Evolutionary conservation across 2,888 invertebrate species (phyloP), one percentile per base, ranked within the genome.

Genomic region (Rotaria magnacalcarata): DNA sequence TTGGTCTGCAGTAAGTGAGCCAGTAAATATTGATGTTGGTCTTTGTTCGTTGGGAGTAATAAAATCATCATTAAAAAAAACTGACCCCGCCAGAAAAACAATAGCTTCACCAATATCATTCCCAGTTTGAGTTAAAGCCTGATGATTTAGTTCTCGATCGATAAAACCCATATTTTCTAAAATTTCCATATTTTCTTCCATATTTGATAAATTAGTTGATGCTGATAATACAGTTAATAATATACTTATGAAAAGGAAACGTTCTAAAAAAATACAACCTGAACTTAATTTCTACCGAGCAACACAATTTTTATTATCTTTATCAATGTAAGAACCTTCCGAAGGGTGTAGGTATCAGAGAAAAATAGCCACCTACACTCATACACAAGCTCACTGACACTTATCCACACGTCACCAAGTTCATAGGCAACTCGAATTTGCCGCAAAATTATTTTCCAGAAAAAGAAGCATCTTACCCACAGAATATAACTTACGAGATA

Each of bases 101-200:
- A 92, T 91, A 24, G 92, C 92, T 88, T 92, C 92, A 87, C 90
- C 91, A 84, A 92, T 89, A 88, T 92, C 92, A 88, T 92, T 92
- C 87, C 92, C 92, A 52, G 91, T 90, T 85, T 91, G 88, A 85
- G 90, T 89, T 47, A 92, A 89, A 21, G 92, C 92, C 87, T 90
- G 89, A 75, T 90, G 89, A 80, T 92, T 90, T 88, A 92, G 91
- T 6, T 89, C 87, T 87, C 91, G 90, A 87, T 91, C 90, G 24
- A 91, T 90, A 88, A 92, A 92, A 56, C 92, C 92, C 92, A 92
- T 92, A 88, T 89, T 89, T 87, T 91, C 88, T 86, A 92, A 89
- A 85, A 90, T 90, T 87, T 90, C 89, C 56, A 92, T 91, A 88
- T 92, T 90, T 87, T 91, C 92, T 86, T 92, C 92, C 88, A 89